Conservation (phyloP, 2,888 invertebrate genomes). For the Macropis europaea region DNA sequence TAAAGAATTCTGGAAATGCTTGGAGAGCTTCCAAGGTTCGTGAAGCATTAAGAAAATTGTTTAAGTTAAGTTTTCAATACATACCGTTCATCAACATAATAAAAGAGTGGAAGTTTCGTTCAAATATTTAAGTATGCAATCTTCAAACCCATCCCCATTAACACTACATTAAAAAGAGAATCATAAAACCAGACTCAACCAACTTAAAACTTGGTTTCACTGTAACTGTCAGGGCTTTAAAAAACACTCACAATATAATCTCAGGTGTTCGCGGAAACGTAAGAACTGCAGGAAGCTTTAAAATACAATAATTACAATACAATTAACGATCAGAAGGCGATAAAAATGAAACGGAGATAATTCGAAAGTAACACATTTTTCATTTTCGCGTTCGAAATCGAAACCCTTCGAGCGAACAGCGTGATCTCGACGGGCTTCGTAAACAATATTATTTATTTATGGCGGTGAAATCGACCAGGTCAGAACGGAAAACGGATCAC, state of each 20-base stretch:
- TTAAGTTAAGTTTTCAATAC: too few species aligned
- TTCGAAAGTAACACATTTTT: not conserved
- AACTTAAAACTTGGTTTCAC: too few species aligned
- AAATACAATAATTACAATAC: not conserved
- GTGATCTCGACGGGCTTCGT: not conserved
- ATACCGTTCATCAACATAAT: slow-evolving; percentile 47
- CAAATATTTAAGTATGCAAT: too few species aligned
- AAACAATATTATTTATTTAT: slow-evolving; percentile 5
- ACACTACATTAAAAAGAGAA: too few species aligned
- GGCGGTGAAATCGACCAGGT: not conserved
- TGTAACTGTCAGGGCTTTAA: too few species aligned
- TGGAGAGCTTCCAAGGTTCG: too few species aligned
- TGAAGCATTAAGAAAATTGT: too few species aligned
- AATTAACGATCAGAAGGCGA: not conserved
- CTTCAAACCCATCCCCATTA: too few species aligned
- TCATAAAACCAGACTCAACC: too few species aligned
- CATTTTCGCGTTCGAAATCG: not conserved
- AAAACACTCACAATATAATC: too few species aligned
- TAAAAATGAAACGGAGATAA: too few species aligned
- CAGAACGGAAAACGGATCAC: slow-evolving; percentile 18
- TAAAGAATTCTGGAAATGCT: too few species aligned
- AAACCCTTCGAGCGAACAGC: not conserved
- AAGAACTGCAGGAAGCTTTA: slow-evolving; percentile 6
- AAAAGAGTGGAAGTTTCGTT: slow-evolving; percentile 53
- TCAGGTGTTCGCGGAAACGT: not conserved